A percentile compares a stretch with the other conserved stretches of the same genome.
These are phyloP conservation scores for Hirtodrosophila alboralis DNA, from an alignment of 2,888 invertebrate species.

Conservation along the genomic window DNA sequence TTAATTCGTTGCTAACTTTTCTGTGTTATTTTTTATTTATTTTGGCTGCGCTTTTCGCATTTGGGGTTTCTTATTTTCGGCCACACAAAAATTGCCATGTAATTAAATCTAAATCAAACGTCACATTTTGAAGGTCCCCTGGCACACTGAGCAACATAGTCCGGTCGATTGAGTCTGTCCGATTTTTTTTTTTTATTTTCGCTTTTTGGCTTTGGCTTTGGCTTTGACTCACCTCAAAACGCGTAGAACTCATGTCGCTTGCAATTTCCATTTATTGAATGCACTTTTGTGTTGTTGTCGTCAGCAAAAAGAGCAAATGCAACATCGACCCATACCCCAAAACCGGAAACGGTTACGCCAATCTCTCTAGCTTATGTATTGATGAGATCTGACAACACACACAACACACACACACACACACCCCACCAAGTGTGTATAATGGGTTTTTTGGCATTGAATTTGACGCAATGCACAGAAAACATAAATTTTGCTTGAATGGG, in stretches of 20 bases:
- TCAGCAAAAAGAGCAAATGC: too few species aligned
- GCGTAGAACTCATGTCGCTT: slow-evolving; percentile 41
- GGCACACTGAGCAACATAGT: slow-evolving; percentile 33
- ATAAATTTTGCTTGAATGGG: slow-evolving; percentile 45
- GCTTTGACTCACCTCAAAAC: slow-evolving; percentile 62
- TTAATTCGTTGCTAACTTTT: too few species aligned
- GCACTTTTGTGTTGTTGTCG: slow-evolving; percentile 36
- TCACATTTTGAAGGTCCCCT: slow-evolving; percentile 74
- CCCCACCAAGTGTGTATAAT: slow-evolving; percentile 66
- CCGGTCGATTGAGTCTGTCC: slow-evolving; percentile 73
- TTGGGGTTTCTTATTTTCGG: slow-evolving; percentile 27
- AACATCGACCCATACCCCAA: slow-evolving; percentile 18
- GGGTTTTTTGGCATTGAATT: slow-evolving; percentile 74
- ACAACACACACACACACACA: too few species aligned
- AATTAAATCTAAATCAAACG: slow-evolving; percentile 81
- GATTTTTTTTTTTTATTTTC: slow-evolving; percentile 38
- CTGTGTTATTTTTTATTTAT: slow-evolving; percentile 44
- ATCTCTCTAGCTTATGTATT: slow-evolving; percentile 68
- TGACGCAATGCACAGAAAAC: slow-evolving; percentile 34
- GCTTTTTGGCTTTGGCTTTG: slow-evolving; percentile 54
- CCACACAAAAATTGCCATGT: slow-evolving; percentile 62
- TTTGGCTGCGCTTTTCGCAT: slow-evolving; percentile 55
- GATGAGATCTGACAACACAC: slow-evolving; percentile 72
- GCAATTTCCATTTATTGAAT: slow-evolving; percentile 51
- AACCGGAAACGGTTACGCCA: slow-evolving; percentile 73